phyloP scores from a whole-genome alignment of 2,888 invertebrate species.

The Anaspis maculata region DNA sequence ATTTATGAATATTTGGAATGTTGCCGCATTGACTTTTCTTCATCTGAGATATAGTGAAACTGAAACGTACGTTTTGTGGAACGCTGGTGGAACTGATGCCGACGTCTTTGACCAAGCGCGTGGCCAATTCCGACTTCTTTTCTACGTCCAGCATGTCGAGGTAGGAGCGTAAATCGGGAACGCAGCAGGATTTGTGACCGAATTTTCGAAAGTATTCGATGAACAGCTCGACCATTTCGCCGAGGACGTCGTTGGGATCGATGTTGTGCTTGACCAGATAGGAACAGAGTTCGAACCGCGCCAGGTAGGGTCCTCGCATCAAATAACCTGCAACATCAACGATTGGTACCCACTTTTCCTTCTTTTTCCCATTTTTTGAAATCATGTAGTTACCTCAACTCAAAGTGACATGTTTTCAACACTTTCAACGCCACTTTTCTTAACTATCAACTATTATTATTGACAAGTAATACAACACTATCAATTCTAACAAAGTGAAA shows the following conservation, averaged over 20 bases:
- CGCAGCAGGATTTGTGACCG: slow-evolving; percentile 80
- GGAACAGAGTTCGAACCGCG: slow-evolving; percentile 67
- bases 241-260: slow-evolving; percentile 49
- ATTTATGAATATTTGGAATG: too few species aligned
- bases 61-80: slow-evolving; percentile 55
- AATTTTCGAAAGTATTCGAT: slow-evolving; percentile 73
- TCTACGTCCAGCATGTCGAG: slow-evolving; percentile 58
- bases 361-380: too few species aligned
- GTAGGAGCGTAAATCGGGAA: slow-evolving; percentile 73
- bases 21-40: too few species aligned
- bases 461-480: too few species aligned
- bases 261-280: slow-evolving; percentile 48
- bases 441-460: too few species aligned
- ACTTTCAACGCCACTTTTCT: too few species aligned
- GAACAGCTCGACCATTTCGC: slow-evolving; percentile 60
- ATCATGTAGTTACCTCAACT: too few species aligned
- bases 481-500: too few species aligned
- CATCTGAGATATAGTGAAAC: too few species aligned
- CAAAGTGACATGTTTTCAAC: too few species aligned
- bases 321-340: slow-evolving; percentile 43
- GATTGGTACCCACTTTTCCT: too few species aligned
- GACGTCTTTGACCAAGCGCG: slow-evolving; percentile 53
- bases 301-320: slow-evolving; percentile 75
- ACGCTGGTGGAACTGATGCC: slow-evolving; percentile 56
- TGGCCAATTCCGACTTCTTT: slow-evolving; percentile 51